A percentile compares a stretch with the other conserved stretches of the same genome.
These are phyloP conservation scores for Paracyprichromis sp. DNA, from an alignment of 2,113 vertebrate species.

Conservation along the genomic window DNA sequence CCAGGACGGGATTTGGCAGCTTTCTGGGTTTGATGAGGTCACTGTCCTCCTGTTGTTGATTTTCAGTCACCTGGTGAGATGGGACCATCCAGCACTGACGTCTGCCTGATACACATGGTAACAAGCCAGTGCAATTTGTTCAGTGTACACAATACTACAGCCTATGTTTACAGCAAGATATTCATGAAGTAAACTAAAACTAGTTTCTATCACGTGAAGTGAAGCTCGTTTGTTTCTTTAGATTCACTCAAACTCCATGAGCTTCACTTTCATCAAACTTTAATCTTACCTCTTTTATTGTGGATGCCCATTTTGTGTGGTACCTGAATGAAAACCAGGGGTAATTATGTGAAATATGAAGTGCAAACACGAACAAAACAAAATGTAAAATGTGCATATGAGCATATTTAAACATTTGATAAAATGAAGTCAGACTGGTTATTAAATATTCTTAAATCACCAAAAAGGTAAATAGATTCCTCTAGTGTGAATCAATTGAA, in stretches of 20 bases:
- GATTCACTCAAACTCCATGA: not conserved
- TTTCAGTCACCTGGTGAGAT: not conserved
- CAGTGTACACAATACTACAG: not conserved
- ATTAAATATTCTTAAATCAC: not conserved
- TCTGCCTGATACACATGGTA: constrained; percentile 19
- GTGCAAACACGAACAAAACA: not conserved
- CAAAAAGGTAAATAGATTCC: not conserved
- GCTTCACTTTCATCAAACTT: not conserved
- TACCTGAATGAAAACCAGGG: not conserved
- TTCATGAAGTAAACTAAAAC: not conserved
- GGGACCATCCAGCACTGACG: not conserved
- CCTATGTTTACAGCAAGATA: not conserved
- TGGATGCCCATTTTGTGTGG: not conserved
- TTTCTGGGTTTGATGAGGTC: constrained; percentile 57
- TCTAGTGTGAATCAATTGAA: not conserved
- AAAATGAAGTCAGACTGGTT: not conserved
- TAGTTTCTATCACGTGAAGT: not conserved
- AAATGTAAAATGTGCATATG: not conserved
- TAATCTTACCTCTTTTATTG: not conserved
- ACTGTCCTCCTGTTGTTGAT: not conserved
- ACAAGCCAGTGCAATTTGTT: not conserved
- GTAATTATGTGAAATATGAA: not conserved
- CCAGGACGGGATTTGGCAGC: constrained; percentile 23
- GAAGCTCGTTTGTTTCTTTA: not conserved
- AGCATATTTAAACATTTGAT: not conserved